These are phyloP conservation scores for Perca fluviatilis DNA, from an alignment of 2,113 vertebrate genomes.

Conservation along the genomic window DNA sequence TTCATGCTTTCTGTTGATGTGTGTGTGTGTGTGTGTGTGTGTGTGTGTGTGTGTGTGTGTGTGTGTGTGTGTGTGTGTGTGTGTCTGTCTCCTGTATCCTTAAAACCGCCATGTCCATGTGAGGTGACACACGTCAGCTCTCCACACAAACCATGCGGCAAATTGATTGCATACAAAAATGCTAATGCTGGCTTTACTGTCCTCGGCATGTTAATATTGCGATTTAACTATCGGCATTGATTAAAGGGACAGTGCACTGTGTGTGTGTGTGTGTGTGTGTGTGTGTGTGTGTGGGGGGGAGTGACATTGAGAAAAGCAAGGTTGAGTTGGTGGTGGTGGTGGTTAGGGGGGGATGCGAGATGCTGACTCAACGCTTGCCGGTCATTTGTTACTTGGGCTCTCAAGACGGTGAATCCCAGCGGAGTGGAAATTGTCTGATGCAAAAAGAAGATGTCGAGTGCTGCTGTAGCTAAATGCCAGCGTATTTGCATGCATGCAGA, in stretches of 20 bases:
- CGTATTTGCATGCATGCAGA: conserved; percentile 16
- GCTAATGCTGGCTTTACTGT: conserved; percentile 62
- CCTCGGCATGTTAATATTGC: conserved; percentile 66
- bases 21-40: background rate
- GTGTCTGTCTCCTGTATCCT: conserved; percentile 5
- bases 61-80: conserved; percentile 5
- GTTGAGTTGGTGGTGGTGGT: background rate
- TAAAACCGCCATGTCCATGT: conserved; percentile 38
- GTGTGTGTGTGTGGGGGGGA: background rate
- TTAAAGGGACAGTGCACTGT: conserved; percentile 48
- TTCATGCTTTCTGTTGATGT: background rate
- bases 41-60: conserved; percentile 21
- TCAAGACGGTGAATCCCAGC: conserved; percentile 36
- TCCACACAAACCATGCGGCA: conserved; percentile 63
- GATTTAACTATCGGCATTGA: conserved; percentile 46
- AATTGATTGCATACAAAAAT: conserved; percentile 74
- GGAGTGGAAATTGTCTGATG: conserved; percentile 39
- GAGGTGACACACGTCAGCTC: conserved; percentile 46
- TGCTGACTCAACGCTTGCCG: conserved; percentile 55
- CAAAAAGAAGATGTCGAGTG: conserved; percentile 28
- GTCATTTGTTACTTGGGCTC: conserved; percentile 50
- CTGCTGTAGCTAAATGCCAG: conserved; percentile 20
- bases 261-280: too few relatives aligned
- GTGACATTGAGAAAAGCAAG: conserved; percentile 62
- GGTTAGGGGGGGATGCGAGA: background rate